Percentiles rank a stretch among this genome's conserved stretches.
These are phyloP conservation scores for Ceyx erithaca DNA, from an alignment of 2,797 vertebrate species.

Conservation along the genomic window DNA sequence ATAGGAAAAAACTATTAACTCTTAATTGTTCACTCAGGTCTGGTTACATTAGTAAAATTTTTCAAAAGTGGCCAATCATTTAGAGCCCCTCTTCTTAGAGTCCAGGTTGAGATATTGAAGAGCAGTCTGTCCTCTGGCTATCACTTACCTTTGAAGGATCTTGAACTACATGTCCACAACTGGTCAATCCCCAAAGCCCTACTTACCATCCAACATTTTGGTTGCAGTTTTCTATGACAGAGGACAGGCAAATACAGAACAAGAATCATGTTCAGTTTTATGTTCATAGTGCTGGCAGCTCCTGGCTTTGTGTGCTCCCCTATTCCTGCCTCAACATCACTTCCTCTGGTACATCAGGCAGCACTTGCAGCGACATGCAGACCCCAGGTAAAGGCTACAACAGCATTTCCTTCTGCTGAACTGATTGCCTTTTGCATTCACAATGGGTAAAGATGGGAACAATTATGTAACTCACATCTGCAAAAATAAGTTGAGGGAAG, in stretches of 20 bases:
- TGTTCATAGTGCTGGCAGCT: conserved; percentile 92
- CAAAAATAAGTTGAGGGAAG: not conserved
- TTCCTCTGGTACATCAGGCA: conserved; percentile 95
- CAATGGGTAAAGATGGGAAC: not conserved
- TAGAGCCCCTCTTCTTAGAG: not conserved
- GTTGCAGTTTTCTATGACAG: not conserved
- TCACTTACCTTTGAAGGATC: not conserved
- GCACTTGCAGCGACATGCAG: conserved; percentile 89
- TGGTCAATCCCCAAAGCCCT: not conserved
- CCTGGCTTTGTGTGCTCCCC: conserved; percentile 91
- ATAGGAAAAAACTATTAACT: not conserved
- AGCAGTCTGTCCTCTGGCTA: not conserved
- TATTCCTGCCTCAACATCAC: conserved; percentile 95
- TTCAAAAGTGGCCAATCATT: not conserved
- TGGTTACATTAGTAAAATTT: not conserved
- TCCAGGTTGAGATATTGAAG: not conserved
- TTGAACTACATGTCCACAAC: not conserved
- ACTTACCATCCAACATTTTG: not conserved
- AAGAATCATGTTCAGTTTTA: conserved; percentile 4
- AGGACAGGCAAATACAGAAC: not conserved
- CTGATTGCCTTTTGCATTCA: not conserved
- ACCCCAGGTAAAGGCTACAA: conserved; percentile 85
- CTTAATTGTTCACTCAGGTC: not conserved
- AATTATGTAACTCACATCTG: not conserved
- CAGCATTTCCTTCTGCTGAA: not conserved